Percentiles rank a stretch among this genome's conserved stretches.
Evolutionary conservation across 2,113 vertebrate genomes (phyloP).

Genomic region (Rhipidura dahli): DNA sequence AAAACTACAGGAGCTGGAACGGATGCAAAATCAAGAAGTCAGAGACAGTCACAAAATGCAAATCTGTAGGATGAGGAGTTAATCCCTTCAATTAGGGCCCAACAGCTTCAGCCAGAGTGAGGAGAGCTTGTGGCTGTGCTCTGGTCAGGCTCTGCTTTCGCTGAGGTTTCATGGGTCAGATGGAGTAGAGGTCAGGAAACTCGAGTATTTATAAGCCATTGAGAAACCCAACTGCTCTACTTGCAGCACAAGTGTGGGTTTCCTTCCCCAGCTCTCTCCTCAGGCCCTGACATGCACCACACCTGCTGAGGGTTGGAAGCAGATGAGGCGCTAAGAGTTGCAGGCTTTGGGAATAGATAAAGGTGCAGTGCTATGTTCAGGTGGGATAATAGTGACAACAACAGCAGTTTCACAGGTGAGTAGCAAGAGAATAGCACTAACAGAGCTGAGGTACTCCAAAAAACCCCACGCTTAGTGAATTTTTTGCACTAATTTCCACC

Average conservation of each 20-base stretch:
- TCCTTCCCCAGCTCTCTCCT: background rate
- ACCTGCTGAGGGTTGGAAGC: background rate
- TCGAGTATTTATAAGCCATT: background rate
- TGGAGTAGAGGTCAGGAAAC: background rate
- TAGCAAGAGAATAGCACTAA: background rate
- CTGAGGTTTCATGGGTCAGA: background rate
- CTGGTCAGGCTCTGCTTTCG: background rate
- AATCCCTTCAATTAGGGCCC: background rate
- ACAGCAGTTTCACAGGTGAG: background rate
- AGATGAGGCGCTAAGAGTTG: background rate
- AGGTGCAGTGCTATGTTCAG: accelerated
- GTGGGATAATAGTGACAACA: background rate
- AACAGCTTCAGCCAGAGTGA: background rate
- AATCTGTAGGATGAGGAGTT: background rate
- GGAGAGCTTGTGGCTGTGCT: background rate
- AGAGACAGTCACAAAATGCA: background rate
- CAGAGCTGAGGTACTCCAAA: background rate
- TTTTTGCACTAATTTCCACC: background rate
- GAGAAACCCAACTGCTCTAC: background rate
- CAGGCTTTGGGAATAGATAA: background rate
- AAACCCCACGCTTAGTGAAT: background rate
- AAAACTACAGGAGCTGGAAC: background rate
- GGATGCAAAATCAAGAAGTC: background rate
- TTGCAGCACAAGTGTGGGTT: background rate
- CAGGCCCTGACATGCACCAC: background rate